These are phyloP conservation scores for Branchipolynoe longqiensis DNA, from an alignment of 2,888 invertebrate species.

Conservation along the genomic window DNA sequence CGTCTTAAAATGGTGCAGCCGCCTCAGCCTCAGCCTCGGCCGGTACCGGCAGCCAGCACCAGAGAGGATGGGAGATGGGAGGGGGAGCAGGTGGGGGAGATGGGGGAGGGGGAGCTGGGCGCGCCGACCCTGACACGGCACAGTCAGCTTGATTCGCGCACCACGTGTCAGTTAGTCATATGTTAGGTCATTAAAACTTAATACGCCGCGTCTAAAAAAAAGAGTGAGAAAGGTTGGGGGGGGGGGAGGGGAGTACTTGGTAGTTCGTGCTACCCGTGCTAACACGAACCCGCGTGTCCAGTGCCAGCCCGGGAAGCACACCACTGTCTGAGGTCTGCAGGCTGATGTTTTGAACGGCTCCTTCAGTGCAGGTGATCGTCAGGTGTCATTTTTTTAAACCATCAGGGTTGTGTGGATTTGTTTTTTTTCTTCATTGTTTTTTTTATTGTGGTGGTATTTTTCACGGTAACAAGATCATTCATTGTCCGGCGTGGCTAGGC, in stretches of 20 bases:
- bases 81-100: too few species aligned
- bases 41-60: too few species aligned
- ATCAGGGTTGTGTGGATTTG: too few species aligned
- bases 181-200: slow-evolving; percentile 3
- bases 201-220: slow-evolving; percentile 2
- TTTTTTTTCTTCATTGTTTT: too few species aligned
- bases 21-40: too few species aligned
- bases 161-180: background rate
- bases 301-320: background rate
- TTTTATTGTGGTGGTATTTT: too few species aligned
- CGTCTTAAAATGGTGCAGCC: too few species aligned
- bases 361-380: background rate
- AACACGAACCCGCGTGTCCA: background rate
- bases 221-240: too few species aligned
- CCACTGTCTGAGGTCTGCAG: background rate
- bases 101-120: too few species aligned
- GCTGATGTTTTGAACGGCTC: background rate
- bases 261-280: background rate
- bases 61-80: too few species aligned
- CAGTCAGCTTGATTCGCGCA: background rate
- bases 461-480: slow-evolving; percentile 6
- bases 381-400: background rate
- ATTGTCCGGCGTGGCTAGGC: slow-evolving; percentile 9
- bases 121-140: too few species aligned
- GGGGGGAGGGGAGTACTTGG: too few species aligned